These are phyloP conservation scores for Alauda arvensis DNA, from an alignment of 2,797 vertebrate species.

Conservation along the genomic window DNA sequence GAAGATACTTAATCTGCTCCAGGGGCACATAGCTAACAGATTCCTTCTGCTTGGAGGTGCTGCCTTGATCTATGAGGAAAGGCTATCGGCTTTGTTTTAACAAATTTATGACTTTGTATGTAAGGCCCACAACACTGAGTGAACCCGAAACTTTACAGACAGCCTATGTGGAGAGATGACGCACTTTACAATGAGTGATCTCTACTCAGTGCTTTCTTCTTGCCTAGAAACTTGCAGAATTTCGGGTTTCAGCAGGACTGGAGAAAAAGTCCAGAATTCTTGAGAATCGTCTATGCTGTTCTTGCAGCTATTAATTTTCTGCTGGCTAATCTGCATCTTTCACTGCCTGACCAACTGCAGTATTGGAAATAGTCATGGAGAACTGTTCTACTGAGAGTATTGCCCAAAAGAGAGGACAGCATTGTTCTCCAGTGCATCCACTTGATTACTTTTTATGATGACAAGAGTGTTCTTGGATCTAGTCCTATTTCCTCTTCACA, in stretches of 20 bases:
- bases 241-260: neutral
- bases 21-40: neutral
- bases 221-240: neutral
- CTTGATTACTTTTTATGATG: constrained; percentile 7
- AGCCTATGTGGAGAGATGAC: neutral
- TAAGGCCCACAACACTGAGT: neutral
- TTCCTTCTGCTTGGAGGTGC: neutral
- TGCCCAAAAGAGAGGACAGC: neutral
- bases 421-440: constrained; percentile 3
- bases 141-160: neutral
- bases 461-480: neutral
- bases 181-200: neutral
- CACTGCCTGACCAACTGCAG: neutral
- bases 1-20: neutral
- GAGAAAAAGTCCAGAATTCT: neutral
- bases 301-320: neutral
- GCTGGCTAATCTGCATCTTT: neutral
- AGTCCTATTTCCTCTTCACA: neutral
- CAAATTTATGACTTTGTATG: neutral
- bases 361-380: neutral
- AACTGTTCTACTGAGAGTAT: neutral
- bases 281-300: neutral
- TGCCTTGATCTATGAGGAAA: neutral
- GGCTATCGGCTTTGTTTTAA: neutral
- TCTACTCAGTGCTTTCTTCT: neutral